These are phyloP conservation scores for Hirudinaria manillensis DNA, from an alignment of 2,888 invertebrate genomes.

Conservation along the genomic window DNA sequence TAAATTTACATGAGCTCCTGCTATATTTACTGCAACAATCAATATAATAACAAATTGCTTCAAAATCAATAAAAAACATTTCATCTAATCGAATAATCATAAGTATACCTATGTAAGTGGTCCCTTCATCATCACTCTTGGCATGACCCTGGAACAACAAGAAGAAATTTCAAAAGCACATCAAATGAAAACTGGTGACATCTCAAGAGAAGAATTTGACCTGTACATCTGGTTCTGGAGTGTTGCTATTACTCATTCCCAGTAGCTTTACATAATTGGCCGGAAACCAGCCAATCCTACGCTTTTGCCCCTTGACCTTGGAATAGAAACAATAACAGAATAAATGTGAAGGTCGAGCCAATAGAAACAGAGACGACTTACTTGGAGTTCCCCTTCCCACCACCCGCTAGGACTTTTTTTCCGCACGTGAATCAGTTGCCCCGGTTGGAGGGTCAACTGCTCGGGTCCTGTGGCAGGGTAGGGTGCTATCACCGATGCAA, in stretches of 20 bases:
- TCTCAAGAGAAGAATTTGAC: neutral
- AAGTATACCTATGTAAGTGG: no score
- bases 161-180: no score
- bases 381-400: constrained; percentile 99
- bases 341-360: neutral
- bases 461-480: constrained; percentile 84
- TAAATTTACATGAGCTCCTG: no score
- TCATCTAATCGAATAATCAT: no score
- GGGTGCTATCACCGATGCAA: constrained; percentile 86
- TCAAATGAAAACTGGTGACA: no score
- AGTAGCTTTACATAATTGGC: constrained; percentile 84
- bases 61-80: no score
- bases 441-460: constrained; percentile 80
- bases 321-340: constrained; percentile 9
- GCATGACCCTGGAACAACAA: no score
- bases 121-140: no score
- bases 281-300: constrained; percentile 97
- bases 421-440: constrained; percentile 87
- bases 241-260: constrained; percentile 42
- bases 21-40: no score
- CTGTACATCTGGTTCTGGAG: constrained; percentile 34
- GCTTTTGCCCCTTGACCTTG: constrained; percentile 62
- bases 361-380: constrained; percentile 43
- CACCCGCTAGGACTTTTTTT: constrained; percentile 95
- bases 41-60: no score